Percentiles rank a stretch among this genome's conserved stretches.
Evolutionary conservation across 2,888 invertebrate species (phyloP).

Genomic region (Mayetiola destructor): DNA sequence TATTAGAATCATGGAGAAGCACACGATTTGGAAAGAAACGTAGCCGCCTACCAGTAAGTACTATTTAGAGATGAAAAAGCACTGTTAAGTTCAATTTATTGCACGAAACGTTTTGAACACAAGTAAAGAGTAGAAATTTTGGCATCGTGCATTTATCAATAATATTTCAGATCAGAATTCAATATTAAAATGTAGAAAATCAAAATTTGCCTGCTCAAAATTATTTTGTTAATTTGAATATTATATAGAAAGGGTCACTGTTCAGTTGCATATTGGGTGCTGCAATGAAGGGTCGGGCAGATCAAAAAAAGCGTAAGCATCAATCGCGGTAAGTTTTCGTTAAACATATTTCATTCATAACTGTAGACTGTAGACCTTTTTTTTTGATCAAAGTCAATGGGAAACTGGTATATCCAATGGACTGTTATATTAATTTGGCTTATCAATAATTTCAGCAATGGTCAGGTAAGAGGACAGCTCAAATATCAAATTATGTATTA

Average conservation of each 20-base stretch:
- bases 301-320: not conserved
- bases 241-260: not conserved
- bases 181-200: no score
- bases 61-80: no score
- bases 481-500: no score
- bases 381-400: not conserved
- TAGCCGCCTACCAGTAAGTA: conserved; percentile 64
- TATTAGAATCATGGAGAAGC: conserved; percentile 92
- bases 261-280: not conserved
- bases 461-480: not conserved
- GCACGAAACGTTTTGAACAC: not conserved
- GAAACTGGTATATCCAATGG: not conserved
- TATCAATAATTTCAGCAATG: not conserved
- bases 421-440: not conserved
- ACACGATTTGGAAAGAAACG: conserved; percentile 77
- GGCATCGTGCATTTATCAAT: no score
- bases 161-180: no score
- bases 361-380: not conserved
- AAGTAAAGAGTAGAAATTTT: no score
- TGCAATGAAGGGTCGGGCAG: not conserved
- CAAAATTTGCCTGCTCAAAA: no score
- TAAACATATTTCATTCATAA: no score
- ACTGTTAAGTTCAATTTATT: no score
- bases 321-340: not conserved
- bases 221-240: no score